Evolutionary conservation across 2,888 invertebrate genomes (phyloP).

Genomic region (Lepidocyrtinus sp.): DNA sequence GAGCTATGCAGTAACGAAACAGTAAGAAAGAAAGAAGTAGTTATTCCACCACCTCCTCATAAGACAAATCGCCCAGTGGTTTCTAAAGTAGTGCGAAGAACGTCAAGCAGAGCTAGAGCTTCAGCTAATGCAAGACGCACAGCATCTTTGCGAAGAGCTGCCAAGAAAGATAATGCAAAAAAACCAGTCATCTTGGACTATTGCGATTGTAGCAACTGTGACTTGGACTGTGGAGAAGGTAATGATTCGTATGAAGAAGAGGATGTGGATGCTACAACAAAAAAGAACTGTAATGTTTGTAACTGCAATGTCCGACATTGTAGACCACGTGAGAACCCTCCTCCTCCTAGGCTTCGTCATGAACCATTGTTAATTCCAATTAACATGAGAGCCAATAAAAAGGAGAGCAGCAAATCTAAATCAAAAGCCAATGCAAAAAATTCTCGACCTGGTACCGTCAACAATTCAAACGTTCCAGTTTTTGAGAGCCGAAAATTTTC

Average conservation of each 20-base stretch:
- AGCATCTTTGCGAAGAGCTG: conserved; percentile 15
- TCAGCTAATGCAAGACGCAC: conserved; percentile 28
- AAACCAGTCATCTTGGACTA: conserved; percentile 63
- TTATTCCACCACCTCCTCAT: conserved; percentile 16
- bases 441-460: neutral
- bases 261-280: neutral
- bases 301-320: conserved; percentile 22
- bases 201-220: conserved; percentile 65
- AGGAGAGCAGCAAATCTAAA: neutral
- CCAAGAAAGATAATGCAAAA: conserved; percentile 18
- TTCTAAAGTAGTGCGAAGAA: conserved; percentile 53
- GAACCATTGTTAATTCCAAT: conserved; percentile 23
- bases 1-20: conserved; percentile 53
- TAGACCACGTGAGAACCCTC: neutral
- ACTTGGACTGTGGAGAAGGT: conserved; percentile 28
- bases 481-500: conserved; percentile 33
- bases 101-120: conserved; percentile 44
- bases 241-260: conserved; percentile 5
- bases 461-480: neutral
- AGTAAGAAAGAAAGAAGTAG: conserved; percentile 15
- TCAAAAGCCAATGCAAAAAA: neutral
- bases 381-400: neutral
- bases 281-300: neutral
- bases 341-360: neutral
- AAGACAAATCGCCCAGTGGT: neutral